These are phyloP conservation scores for Pseudoips prasinana DNA, from an alignment of 2,888 invertebrate species.

Conservation along the genomic window DNA sequence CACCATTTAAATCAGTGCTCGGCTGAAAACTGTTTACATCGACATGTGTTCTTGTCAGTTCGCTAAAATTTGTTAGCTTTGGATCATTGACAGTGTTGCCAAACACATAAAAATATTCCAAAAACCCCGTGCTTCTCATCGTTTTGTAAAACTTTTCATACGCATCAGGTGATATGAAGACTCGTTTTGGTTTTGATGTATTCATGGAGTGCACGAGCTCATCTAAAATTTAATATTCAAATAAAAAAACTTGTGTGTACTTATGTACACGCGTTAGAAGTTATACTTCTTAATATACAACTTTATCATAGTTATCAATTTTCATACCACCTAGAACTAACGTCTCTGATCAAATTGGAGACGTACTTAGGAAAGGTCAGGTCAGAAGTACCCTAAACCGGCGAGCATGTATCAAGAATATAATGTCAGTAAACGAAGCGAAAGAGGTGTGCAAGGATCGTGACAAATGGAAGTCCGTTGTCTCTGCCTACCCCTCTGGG, in stretches of 20 bases:
- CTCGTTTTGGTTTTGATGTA: conserved; percentile 57
- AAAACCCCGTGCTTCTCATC: conserved; percentile 31
- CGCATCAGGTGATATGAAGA: conserved; percentile 51
- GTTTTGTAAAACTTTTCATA: conserved; percentile 40
- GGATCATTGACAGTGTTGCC: conserved; percentile 31
- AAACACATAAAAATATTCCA: conserved; percentile 43
- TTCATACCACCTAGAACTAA: too few species aligned
- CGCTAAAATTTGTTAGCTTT: conserved; percentile 35
- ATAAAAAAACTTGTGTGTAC: neutral
- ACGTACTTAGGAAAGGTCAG: too few species aligned
- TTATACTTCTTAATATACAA: too few species aligned
- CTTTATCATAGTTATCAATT: too few species aligned
- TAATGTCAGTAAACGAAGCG: too few species aligned
- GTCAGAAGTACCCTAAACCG: too few species aligned
- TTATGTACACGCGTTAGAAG: too few species aligned
- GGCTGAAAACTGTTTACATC: conserved; percentile 38
- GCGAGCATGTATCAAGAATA: too few species aligned
- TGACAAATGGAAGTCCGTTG: too few species aligned
- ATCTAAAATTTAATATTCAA: conserved; percentile 30
- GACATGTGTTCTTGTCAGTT: conserved; percentile 29
- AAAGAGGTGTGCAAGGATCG: too few species aligned
- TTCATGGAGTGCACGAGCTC: conserved; percentile 52
- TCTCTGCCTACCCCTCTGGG: too few species aligned
- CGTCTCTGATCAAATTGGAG: too few species aligned
- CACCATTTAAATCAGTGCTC: conserved; percentile 42